Evolutionary conservation across 2,113 vertebrate species (phyloP), one percentile per base, ranked within the genome.

Genomic region (Daphoenositta chrysoptera): DNA sequence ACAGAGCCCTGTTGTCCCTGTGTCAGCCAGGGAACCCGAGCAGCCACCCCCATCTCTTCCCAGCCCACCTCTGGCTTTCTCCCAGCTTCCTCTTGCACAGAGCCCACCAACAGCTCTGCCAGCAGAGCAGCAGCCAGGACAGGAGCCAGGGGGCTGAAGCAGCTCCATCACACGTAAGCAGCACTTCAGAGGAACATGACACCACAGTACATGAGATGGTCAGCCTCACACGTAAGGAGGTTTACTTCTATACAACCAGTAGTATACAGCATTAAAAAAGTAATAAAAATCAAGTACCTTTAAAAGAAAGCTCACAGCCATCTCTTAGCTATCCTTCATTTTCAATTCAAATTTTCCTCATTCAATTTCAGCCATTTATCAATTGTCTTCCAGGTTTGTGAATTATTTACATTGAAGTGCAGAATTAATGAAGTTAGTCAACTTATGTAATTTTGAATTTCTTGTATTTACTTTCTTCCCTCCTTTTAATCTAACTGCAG

Each of bases 301-400:
- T 50, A 73, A 94, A 92, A 95, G 73, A 85, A 95, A 96, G 83
- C 81, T 96, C 48, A 12, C 31, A 37, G 89, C 61, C 51, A 94
- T 94, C 76, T 96, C 78, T 88, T 94, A 92, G 83, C 77, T 93
- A 96, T 97, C 96, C 92, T 96, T 94, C 92, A 94, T 94, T 93
- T 92, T 45, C 60, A 47, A 48, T 60, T 93, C 44, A 64, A 61
- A 30, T 79, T 89, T 51, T 89, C 89, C 72, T 93, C 85, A 89
- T 88, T 28, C 53, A 54, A 11, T 63, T 77, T 40, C 30, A 87
- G 73, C 72, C 47, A 82, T 50, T 87, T 77, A 44, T 79, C 44
- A 75, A 44, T 54, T 84, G 63, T 71, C 12, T 18, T 68, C 54
- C 33, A 40, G 39, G 50, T 88, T 71, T 78, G 37, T 93, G 86